phyloP scores from a whole-genome alignment of 2,113 vertebrate species.

The Aphyosemion australe region DNA sequence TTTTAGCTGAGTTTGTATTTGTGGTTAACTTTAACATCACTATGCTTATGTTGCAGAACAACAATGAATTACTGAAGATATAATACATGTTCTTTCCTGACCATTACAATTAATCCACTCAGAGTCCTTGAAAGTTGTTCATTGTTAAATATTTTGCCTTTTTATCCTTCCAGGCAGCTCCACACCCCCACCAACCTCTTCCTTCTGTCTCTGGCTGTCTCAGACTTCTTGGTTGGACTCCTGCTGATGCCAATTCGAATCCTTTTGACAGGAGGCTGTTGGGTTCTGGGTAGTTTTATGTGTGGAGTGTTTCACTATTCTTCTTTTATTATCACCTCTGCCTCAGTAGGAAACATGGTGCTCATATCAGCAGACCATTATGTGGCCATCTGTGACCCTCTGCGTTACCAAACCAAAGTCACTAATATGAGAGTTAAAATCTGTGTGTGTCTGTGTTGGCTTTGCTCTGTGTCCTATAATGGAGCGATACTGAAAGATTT shows the following conservation, averaged over 20 bases:
- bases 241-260: constrained; percentile 48
- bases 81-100: too few relatives aligned
- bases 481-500: constrained; percentile 1
- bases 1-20: too few relatives aligned
- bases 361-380: constrained; percentile 62
- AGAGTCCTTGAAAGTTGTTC: too few relatives aligned
- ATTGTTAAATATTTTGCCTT: too few relatives aligned
- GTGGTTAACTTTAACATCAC: too few relatives aligned
- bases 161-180: constrained; percentile 39
- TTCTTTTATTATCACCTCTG: constrained; percentile 19
- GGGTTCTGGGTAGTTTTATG: constrained; percentile 49
- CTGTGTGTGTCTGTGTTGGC: constrained; percentile 37
- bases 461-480: constrained; percentile 24
- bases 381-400: constrained; percentile 54
- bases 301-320: constrained; percentile 6
- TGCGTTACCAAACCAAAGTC: constrained; percentile 40
- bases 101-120: too few relatives aligned
- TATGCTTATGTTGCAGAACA: too few relatives aligned
- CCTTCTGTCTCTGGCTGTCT: constrained; percentile 54
- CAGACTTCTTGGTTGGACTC: constrained; percentile 20
- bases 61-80: too few relatives aligned
- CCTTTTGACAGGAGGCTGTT: constrained; percentile 41
- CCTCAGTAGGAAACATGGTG: constrained; percentile 54
- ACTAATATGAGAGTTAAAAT: constrained; percentile 17
- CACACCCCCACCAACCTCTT: constrained; percentile 35